Base-by-base conservation (phyloP, 2,113 vertebrate genomes). In the Hyla sarda region DNA sequence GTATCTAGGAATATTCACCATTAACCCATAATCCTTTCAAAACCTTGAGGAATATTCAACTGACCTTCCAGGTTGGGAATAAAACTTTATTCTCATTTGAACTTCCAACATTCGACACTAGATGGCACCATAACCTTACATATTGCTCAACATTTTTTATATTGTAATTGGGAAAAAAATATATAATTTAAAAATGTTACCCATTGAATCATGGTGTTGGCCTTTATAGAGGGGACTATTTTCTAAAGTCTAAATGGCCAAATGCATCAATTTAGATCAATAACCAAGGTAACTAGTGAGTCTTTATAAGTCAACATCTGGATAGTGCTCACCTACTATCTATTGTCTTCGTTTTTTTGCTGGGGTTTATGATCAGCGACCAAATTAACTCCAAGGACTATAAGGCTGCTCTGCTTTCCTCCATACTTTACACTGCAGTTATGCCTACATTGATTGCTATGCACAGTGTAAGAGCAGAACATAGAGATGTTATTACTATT, bases 81-180 rank as follows among this genome's bases (percentile, higher is more conserved):
- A n/a, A n/a, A n/a, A n/a, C n/a, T n/a, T n/a, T n/a, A n/a, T n/a
- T 41, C 8, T 41, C 41, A 41, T 5, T 41, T 41, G 3, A 41
- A 32, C 3, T 73, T 45, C 71, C 41, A 45, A 13, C 34, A n/a
- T 73, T 9, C 12, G 37, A 23, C 71, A 73, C 71, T n/a, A 73
- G 71, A 73, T 73, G 71, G 71, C 71, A 19, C 71, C 37, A 45
- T 45, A 73, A 45, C 21, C 71, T 45, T 45, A 73, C 10, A 23
- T 73, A 41, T 7, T 41, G 32, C 19, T 21, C 69, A 4, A 1
- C 2, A 30, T 12, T 32, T 32, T 32, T 60, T 28, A 25, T 72
- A 41, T 21, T 10, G 25, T 11, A 14, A 17, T 6, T 5, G 1
- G 16, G 5, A 28, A 30, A 30, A 30, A 28, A 21, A 5, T 41